A percentile compares a stretch with the other conserved stretches of the same genome.
Evolutionary conservation across 2,888 invertebrate genomes (phyloP).

Genomic region (Mimumesa dahlbomi): DNA sequence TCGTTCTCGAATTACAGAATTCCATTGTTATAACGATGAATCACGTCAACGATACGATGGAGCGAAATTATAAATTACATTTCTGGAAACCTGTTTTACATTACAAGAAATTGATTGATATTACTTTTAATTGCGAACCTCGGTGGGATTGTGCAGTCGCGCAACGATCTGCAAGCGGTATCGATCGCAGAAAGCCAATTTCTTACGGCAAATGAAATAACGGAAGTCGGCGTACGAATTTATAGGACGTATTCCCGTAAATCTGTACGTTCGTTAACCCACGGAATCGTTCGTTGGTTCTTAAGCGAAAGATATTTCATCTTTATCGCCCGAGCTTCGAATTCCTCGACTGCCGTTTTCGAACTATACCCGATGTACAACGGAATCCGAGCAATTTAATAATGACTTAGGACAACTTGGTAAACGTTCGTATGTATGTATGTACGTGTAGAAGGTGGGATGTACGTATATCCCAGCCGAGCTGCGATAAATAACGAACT

Average conservation of each 20-base stretch:
- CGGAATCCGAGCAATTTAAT: conserved; percentile 36
- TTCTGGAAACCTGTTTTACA: no score
- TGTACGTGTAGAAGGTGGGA: no score
- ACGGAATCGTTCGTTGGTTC: background rate
- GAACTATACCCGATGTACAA: conserved; percentile 16
- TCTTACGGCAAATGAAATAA: conserved; percentile 14
- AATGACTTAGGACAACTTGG: conserved; percentile 2
- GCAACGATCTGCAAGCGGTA: conserved; percentile 7
- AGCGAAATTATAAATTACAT: no score
- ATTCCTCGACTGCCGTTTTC: background rate
- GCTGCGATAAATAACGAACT: no score
- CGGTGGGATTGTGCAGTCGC: background rate
- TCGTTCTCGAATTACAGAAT: no score
- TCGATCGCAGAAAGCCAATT: conserved; percentile 18
- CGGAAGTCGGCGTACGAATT: conserved; percentile 17
- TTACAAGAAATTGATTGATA: no score
- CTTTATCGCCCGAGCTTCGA: background rate
- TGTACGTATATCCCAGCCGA: no score
- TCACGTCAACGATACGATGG: no score
- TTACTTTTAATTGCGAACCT: no score
- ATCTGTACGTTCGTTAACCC: background rate
- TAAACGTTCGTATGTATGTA: background rate
- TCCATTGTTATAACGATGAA: no score
- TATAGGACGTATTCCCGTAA: background rate
- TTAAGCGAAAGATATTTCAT: background rate